A percentile compares a stretch with the other conserved stretches of the same genome.
These are phyloP conservation scores for Trichopoda pennipes DNA, from an alignment of 2,888 invertebrate genomes.

Conservation along the genomic window DNA sequence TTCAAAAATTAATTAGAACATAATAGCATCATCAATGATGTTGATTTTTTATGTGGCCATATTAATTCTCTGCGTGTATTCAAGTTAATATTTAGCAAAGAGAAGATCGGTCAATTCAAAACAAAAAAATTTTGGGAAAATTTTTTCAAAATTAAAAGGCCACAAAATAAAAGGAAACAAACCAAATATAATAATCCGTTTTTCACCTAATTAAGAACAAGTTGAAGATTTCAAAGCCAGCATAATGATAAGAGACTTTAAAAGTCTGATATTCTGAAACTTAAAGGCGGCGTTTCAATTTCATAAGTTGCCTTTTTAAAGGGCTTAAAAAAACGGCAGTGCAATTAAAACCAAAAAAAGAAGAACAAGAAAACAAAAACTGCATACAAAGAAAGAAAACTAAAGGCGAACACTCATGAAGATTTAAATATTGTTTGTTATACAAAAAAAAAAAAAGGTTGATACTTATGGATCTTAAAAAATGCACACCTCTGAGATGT, in stretches of 20 bases:
- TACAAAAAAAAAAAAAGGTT: slow-evolving; percentile 45
- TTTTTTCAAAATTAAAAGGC: slow-evolving; percentile 15
- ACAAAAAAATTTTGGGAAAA: slow-evolving; percentile 4
- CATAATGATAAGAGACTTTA: slow-evolving; percentile 65
- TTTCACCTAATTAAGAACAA: slow-evolving; percentile 72
- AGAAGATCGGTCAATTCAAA: not conserved
- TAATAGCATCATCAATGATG: no score
- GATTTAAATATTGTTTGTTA: slow-evolving; percentile 43
- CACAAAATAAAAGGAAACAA: not conserved
- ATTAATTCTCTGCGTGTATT: slow-evolving; percentile 4
- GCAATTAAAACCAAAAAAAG: slow-evolving; percentile 60
- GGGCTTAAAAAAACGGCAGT: slow-evolving; percentile 12
- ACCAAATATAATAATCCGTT: slow-evolving; percentile 61
- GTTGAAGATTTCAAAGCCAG: slow-evolving; percentile 69
- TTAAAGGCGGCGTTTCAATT: slow-evolving; percentile 65
- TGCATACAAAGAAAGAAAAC: slow-evolving; percentile 2
- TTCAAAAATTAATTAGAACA: no score
- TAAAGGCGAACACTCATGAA: not conserved
- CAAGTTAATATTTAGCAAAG: slow-evolving; percentile 1
- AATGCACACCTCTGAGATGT: slow-evolving; percentile 60
- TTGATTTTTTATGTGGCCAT: not conserved
- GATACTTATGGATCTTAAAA: slow-evolving; percentile 61
- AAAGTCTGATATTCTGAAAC: slow-evolving; percentile 45
- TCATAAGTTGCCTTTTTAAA: slow-evolving; percentile 54
- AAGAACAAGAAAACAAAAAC: slow-evolving; percentile 20